Evolutionary conservation across 2,888 invertebrate species (phyloP), one percentile per base, ranked within the genome.

Genomic region (Emmelina monodactyla): DNA sequence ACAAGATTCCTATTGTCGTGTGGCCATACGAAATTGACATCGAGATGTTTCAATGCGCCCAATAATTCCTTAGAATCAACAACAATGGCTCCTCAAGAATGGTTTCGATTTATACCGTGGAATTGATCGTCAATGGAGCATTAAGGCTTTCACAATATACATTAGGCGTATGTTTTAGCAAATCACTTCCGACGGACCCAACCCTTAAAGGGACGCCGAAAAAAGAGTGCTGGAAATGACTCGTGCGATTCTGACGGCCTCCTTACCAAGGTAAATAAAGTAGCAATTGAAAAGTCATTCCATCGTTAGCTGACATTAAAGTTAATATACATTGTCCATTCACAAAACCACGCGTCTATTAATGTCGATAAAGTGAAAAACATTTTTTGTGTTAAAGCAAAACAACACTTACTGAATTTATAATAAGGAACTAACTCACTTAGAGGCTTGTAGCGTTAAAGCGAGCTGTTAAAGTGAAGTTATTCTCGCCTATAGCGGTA

Each of bases 221-320:
- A 70, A 72, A 71, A 62, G 52, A 73, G 73, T 68, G 56, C 65
- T 61, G 71, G 75, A 76, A 78, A 68, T 79, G 76, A 78, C 75
- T 46, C 54, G 75, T 67, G 43, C 55, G 70, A 75, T 62, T 48
- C 62, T 62, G 61, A 62, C 51, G 54, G 53, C 55, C 59, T 55
- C 55, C 58, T 56, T 53, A 50, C 53, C 46, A 54, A 63, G 58
- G 65, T 69, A 64, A 71, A 71, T 67, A 67, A 55, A 70, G 68
- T 64, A 62, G 53, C 68, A 63, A 79, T 79, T 79, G 75, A 79
- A 76, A 71, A 71, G 76, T 73, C 75, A 76, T 66, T 56, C 58
- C 58, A 66, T 64, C 50, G 29, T 29, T 29, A 13, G 13, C 3
- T 7, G 13, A 29, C 12, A 14, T 29, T 29, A 11, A 2, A 29